phyloP scores from a whole-genome alignment of 2,113 vertebrate species.

The Nothoprocta perdicaria region DNA sequence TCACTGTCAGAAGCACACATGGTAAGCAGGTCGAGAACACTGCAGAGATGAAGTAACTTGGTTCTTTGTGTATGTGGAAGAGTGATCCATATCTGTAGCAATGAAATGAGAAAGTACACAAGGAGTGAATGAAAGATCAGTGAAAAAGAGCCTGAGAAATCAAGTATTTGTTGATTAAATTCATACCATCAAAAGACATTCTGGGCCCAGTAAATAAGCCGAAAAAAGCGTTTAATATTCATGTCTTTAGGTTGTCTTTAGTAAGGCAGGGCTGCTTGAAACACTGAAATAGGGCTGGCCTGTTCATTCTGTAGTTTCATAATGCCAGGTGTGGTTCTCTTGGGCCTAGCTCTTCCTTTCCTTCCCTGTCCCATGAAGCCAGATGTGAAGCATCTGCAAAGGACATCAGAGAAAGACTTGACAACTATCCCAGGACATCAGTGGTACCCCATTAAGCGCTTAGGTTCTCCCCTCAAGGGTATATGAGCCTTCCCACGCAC shows the following conservation, averaged over 20 bases:
- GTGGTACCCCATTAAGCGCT: not conserved
- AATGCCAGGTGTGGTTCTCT: not conserved
- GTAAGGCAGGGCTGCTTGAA: not conserved
- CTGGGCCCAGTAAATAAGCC: not conserved
- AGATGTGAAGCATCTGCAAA: not conserved
- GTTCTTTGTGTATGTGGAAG: not conserved
- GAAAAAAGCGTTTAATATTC: not conserved
- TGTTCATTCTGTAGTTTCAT: not conserved
- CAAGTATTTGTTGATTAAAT: not conserved
- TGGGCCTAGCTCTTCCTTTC: constrained; percentile 9
- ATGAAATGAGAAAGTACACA: not conserved
- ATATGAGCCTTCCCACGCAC: not conserved
- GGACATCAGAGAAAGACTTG: not conserved
- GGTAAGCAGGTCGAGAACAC: not conserved
- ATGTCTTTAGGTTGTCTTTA: not conserved
- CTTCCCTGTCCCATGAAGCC: not conserved
- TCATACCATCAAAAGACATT: not conserved
- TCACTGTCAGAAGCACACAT: not conserved
- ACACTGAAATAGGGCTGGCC: not conserved
- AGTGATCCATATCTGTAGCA: not conserved
- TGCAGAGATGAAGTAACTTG: constrained; percentile 5
- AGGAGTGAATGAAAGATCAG: not conserved
- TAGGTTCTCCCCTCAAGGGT: not conserved
- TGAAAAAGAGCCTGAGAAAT: not conserved
- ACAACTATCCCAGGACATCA: not conserved